Conservation (phyloP, 2,888 invertebrate species). For the Sepioteuthis lessoniana region DNA sequence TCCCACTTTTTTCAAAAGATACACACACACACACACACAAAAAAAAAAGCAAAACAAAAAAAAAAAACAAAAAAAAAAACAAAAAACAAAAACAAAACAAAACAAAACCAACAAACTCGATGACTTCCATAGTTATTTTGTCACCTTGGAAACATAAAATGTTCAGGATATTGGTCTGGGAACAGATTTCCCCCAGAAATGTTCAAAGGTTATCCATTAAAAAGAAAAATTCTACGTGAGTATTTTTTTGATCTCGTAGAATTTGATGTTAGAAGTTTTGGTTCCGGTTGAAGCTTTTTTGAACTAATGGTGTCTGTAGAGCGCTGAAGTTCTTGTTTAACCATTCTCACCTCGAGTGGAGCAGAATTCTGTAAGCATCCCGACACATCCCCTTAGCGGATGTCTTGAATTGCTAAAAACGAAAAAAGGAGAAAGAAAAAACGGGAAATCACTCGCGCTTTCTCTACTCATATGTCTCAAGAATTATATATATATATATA, state of each 20-base stretch:
- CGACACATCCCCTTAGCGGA: background rate
- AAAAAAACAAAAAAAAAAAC: no score
- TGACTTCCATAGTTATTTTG: no score
- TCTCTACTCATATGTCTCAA: background rate
- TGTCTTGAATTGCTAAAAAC: conserved; percentile 11
- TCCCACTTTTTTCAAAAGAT: no score
- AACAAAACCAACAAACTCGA: no score
- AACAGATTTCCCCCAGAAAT: background rate
- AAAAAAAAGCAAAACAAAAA: no score
- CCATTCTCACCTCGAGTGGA: background rate
- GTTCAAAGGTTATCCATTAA: background rate
- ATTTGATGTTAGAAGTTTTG: background rate
- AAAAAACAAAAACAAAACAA: no score
- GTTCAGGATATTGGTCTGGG: no score
- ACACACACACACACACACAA: no score
- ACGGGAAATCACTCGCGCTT: background rate
- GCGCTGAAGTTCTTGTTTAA: background rate
- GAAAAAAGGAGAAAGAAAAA: conserved; percentile 25
- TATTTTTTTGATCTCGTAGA: background rate
- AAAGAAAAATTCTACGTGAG: background rate
- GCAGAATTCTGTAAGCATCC: background rate
- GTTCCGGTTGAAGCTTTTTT: background rate
- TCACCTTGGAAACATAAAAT: no score
- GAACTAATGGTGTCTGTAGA: background rate
- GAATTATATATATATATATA: no score